Evolutionary conservation across 2,888 invertebrate genomes (phyloP).

Genomic region (Drosophila imparisetae): DNA sequence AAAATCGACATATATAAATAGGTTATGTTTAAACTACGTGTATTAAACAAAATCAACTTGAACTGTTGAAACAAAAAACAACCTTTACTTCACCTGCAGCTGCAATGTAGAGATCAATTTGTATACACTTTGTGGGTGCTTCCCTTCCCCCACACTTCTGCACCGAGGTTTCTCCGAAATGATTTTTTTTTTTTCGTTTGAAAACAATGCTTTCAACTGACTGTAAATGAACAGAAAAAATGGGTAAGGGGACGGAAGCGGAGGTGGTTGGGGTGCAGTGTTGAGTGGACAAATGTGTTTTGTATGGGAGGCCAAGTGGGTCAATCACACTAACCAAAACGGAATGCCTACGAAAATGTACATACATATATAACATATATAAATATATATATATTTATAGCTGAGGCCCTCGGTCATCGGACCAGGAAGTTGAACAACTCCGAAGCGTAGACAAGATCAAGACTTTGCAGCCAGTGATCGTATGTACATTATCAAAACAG

Average conservation of each 20-base stretch:
- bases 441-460: conserved; percentile 65
- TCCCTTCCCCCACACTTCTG: neutral
- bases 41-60: conserved; percentile 3
- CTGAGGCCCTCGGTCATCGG: conserved; percentile 1
- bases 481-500: conserved; percentile 62
- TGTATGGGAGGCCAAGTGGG: conserved; percentile 50
- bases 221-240: conserved; percentile 10
- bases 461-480: conserved; percentile 7
- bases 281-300: conserved; percentile 58
- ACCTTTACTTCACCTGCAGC: conserved; percentile 12
- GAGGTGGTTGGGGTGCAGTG: conserved; percentile 7
- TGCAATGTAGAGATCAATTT: conserved; percentile 2
- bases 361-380: neutral
- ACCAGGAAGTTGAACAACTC: conserved; percentile 68
- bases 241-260: neutral
- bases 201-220: conserved; percentile 61
- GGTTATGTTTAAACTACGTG: conserved; percentile 1
- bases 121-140: conserved; percentile 10
- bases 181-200: conserved; percentile 14
- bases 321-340: conserved; percentile 40
- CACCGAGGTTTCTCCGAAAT: conserved; percentile 1
- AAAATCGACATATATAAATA: neutral
- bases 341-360: conserved; percentile 5
- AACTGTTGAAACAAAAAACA: neutral
- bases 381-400: neutral